phyloP scores from a whole-genome alignment of 2,113 vertebrate species.

The Notarius lentiginosus region DNA sequence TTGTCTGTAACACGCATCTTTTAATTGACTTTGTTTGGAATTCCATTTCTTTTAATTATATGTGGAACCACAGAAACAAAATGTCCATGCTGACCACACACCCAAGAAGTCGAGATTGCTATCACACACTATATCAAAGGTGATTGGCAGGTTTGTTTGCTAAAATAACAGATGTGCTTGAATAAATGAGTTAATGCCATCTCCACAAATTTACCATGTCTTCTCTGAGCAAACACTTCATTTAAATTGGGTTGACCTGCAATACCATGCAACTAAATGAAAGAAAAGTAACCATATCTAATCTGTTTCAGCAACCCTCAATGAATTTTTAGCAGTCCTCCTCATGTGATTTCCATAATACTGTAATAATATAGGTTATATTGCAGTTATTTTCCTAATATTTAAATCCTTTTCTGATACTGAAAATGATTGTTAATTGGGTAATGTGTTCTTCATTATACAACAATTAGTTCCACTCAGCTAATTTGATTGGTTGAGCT shows the following conservation, averaged over 20 bases:
- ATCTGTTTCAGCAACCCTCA: background rate
- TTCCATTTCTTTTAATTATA: background rate
- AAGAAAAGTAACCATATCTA: too few species aligned
- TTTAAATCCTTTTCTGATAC: background rate
- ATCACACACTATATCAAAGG: background rate
- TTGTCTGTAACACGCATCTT: background rate
- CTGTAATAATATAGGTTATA: background rate
- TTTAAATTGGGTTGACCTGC: background rate
- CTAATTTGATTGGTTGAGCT: too few species aligned
- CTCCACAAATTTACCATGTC: background rate
- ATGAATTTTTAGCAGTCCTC: background rate
- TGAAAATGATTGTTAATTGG: background rate
- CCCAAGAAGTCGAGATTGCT: background rate
- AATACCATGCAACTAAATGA: background rate
- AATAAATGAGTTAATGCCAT: background rate
- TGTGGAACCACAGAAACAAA: constrained; percentile 1
- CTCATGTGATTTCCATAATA: background rate
- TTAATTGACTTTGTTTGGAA: background rate
- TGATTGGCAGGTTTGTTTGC: background rate
- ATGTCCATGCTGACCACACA: background rate
- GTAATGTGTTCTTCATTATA: too few species aligned
- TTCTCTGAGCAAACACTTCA: background rate
- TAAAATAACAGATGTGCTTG: background rate
- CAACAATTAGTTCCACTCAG: background rate
- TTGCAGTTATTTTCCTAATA: too few species aligned